phyloP scores from a whole-genome alignment of 2,888 invertebrate species.

The Abscondita cerata region DNA sequence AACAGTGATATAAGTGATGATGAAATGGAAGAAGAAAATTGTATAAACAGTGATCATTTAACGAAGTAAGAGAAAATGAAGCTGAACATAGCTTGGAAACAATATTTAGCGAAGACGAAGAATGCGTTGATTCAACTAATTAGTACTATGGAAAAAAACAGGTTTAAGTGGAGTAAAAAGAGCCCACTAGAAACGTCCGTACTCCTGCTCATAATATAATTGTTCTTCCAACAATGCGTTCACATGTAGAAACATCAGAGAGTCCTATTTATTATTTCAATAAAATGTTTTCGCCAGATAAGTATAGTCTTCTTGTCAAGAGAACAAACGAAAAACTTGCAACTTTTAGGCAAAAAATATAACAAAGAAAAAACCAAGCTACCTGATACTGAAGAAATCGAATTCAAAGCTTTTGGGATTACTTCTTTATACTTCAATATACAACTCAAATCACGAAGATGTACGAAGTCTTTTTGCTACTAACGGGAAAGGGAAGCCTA shows the following conservation, averaged over 20 bases:
- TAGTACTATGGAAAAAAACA: background rate
- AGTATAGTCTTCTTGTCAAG: background rate
- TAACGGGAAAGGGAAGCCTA: background rate
- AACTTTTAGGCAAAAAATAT: background rate
- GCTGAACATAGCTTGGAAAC: background rate
- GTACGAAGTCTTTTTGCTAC: slow-evolving; percentile 1
- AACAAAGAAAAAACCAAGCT: background rate
- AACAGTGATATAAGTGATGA: slow-evolving; percentile 6
- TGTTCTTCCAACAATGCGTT: background rate
- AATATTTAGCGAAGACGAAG: slow-evolving; percentile 4
- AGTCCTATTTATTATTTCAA: slow-evolving; percentile 2
- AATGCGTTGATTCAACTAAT: background rate
- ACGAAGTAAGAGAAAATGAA: background rate
- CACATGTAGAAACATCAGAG: background rate
- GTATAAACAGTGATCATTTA: slow-evolving; percentile 2
- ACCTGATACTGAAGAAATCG: background rate
- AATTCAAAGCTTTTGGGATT: slow-evolving; percentile 7
- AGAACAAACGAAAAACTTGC: background rate
- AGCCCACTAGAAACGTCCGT: background rate
- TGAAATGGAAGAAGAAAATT: background rate
- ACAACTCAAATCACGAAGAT: too few species aligned
- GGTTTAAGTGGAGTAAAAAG: background rate
- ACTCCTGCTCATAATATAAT: background rate
- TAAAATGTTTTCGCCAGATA: background rate
- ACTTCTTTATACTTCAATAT: slow-evolving; percentile 2